Percentiles rank a stretch among this genome's conserved stretches.
Conservation (phyloP, 2,888 invertebrate species). For the Calliphora vomitoria region DNA sequence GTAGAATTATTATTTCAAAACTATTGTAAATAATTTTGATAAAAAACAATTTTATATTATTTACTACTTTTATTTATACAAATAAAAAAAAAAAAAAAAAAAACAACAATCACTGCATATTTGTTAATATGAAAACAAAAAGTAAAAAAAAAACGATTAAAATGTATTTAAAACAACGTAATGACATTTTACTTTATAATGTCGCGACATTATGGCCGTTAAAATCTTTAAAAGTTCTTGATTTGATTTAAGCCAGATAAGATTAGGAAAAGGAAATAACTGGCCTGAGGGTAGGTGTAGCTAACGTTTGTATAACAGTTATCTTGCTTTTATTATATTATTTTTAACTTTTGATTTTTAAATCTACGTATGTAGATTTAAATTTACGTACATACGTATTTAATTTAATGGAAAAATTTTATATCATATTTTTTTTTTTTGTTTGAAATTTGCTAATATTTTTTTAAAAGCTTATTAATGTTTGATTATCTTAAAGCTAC, state of each 20-base stretch:
- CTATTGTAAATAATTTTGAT: conserved; percentile 1
- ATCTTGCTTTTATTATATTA: background rate
- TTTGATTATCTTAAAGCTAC: background rate
- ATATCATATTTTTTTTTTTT: background rate
- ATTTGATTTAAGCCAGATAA: conserved; percentile 29
- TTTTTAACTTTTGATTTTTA: background rate
- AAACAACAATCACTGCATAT: conserved; percentile 1
- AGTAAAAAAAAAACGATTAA: background rate
- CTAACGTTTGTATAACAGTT: background rate
- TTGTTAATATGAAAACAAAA: background rate
- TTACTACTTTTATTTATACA: background rate
- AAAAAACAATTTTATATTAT: background rate
- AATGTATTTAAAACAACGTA: background rate
- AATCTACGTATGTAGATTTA: background rate
- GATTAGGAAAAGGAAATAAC: background rate
- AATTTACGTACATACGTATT: background rate
- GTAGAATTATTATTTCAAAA: conserved; percentile 9
- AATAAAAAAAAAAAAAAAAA: background rate
- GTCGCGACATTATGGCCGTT: conserved; percentile 14
- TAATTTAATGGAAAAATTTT: background rate
- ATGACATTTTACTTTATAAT: conserved; percentile 2
- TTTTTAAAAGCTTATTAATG: background rate
- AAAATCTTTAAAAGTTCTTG: background rate
- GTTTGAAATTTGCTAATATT: background rate
- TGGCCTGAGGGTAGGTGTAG: background rate